Conservation (phyloP, 2,113 vertebrate species). For the Toxotes jaculatrix region DNA sequence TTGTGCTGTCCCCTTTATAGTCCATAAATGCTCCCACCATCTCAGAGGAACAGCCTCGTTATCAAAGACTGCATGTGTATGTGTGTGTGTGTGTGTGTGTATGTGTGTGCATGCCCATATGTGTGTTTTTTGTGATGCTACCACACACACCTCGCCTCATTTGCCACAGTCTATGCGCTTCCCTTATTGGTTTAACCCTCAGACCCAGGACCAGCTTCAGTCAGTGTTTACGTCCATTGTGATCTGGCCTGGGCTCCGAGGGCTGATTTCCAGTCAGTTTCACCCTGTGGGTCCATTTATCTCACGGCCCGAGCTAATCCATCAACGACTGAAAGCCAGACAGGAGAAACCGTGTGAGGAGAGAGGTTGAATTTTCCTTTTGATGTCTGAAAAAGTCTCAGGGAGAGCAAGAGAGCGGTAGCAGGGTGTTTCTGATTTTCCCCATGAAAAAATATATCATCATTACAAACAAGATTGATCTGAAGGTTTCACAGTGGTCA, state of each 20-base stretch:
- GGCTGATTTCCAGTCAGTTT: constrained; percentile 72
- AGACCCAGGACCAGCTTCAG: constrained; percentile 68
- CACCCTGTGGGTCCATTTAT: constrained; percentile 71
- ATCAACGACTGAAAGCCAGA: constrained; percentile 72
- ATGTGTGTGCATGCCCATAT: constrained; percentile 40
- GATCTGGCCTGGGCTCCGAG: constrained; percentile 59
- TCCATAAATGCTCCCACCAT: constrained; percentile 58
- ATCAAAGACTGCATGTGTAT: constrained; percentile 59
- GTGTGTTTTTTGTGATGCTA: constrained; percentile 64
- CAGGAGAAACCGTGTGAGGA: constrained; percentile 64
- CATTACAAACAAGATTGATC: constrained; percentile 80
- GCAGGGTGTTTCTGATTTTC: constrained; percentile 65
- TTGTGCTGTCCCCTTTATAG: constrained; percentile 57
- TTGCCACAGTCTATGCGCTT: constrained; percentile 65
- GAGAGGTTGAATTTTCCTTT: constrained; percentile 64
- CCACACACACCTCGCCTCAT: constrained; percentile 68
- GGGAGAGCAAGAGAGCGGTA: constrained; percentile 68
- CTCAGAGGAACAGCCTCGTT: constrained; percentile 59
- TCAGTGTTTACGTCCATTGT: constrained; percentile 67
- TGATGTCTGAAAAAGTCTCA: constrained; percentile 71
- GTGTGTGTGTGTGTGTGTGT: constrained; percentile 38
- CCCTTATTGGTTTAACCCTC: constrained; percentile 69
- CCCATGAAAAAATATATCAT: constrained; percentile 84
- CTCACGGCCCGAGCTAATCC: constrained; percentile 69
- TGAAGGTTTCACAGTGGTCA: constrained; percentile 83